Evolutionary conservation across 2,888 invertebrate species (phyloP), one percentile per base, ranked within the genome.

Genomic region (Glyphotaelius pellucidus): DNA sequence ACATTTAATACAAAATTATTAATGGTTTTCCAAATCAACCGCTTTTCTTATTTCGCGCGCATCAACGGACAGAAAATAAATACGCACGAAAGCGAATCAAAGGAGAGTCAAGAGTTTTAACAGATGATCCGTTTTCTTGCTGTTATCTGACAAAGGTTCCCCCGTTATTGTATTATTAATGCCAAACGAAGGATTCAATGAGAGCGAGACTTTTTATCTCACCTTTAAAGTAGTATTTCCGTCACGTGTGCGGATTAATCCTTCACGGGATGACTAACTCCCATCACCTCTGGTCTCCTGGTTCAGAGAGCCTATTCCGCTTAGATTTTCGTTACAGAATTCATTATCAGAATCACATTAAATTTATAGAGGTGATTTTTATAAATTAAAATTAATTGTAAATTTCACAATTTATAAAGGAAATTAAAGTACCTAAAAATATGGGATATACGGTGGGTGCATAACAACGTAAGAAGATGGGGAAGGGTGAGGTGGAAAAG

Each of bases 181-280:
- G 88, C 67, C 25, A 32, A n/a, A 35, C 88, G 52, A 52, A 67
- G 67, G 14, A 88, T 67, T 88, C 88, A 88, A 88, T 88, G 88
- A 88, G 52, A 88, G n/a, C 52, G 67, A 38, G 42, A 88, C 47
- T 88, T 88, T 88, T 88, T 88, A 88, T 88, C 88, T 88, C 88
- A 47, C 88, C 14, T 88, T 86, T 88, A 52, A 67, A 67, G 88
- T 32, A 88, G 67, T 88, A 15, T 88, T 88, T 52, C 88, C 67
- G 88, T 88, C 88, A 88, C 88, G 88, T 88, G 67, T 88, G 88
- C 67, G 67, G 88, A 88, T 88, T 88, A 88, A 88, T 88, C 88
- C 88, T 88, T 88, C 88, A 88, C 52, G 52, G 79, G 88, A 88
- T 88, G 88, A 88, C 88, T 88, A 19, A 31, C 15, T 25, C 88